Percentiles rank a stretch among this genome's conserved stretches.
These are phyloP conservation scores for Galago senegalensis DNA, from an alignment of 2,797 vertebrate genomes.

Conservation along the genomic window DNA sequence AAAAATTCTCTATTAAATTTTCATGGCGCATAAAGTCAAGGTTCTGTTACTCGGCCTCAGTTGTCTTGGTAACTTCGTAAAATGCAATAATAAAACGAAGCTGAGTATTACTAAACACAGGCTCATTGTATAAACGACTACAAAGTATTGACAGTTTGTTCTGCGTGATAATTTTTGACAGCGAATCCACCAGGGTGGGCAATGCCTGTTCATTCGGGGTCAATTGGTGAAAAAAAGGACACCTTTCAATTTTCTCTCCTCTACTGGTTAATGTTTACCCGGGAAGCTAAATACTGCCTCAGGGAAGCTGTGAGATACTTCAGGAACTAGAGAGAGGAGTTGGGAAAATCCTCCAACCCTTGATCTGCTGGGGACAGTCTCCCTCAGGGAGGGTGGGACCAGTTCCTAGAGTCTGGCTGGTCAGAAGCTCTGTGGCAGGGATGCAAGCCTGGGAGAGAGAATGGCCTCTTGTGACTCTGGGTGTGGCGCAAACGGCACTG, in stretches of 20 bases:
- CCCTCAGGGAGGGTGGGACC: neutral
- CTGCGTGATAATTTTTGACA: slow-evolving; percentile 19
- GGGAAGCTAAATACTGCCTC: neutral
- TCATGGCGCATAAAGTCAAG: slow-evolving; percentile 78
- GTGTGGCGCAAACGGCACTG: fast-evolving
- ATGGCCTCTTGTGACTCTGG: fast-evolving
- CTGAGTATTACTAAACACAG: slow-evolving; percentile 31
- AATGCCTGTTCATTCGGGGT: slow-evolving; percentile 20
- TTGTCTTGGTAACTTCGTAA: slow-evolving; percentile 84
- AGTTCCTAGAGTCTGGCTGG: neutral
- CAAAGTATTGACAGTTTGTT: neutral
- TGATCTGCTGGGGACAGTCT: neutral
- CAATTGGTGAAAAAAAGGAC: neutral
- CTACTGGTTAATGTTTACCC: neutral
- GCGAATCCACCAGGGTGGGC: neutral
- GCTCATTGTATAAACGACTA: neutral
- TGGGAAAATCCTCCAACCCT: neutral
- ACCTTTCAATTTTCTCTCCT: neutral
- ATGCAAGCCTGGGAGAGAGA: neutral
- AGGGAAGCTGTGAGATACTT: neutral
- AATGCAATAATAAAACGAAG: slow-evolving; percentile 78
- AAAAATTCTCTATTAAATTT: slow-evolving; percentile 82
- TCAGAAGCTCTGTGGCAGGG: neutral
- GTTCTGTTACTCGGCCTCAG: slow-evolving; percentile 78
- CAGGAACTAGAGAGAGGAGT: neutral